These are phyloP conservation scores for Seriola aureovittata DNA, from an alignment of 2,113 vertebrate species.

Conservation along the genomic window DNA sequence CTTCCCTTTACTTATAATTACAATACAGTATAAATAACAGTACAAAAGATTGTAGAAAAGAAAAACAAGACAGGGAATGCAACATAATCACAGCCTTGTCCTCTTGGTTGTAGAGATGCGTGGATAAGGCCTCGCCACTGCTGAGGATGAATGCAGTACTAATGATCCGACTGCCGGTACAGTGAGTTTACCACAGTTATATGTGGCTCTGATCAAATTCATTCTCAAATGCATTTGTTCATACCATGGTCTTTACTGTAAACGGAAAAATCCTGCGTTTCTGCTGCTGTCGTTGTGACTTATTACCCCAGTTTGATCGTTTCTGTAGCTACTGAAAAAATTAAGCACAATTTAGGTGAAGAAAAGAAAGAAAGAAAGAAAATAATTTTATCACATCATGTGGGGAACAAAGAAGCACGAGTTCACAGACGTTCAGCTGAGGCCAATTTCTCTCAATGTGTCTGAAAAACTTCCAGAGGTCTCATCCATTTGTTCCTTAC, in stretches of 20 bases:
- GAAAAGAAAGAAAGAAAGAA: too few relatives aligned
- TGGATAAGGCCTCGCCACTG: constrained; percentile 53
- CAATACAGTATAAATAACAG: constrained; percentile 67
- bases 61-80: constrained; percentile 44
- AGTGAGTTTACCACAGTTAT: background rate
- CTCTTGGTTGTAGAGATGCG: constrained; percentile 14
- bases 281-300: background rate
- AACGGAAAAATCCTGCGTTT: background rate
- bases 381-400: background rate
- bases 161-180: background rate
- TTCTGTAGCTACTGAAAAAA: background rate
- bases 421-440: background rate
- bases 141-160: constrained; percentile 15
- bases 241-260: too few relatives aligned
- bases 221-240: background rate
- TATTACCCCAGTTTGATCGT: background rate
- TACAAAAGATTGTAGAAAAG: constrained; percentile 69
- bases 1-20: constrained; percentile 45
- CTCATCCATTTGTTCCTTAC: background rate
- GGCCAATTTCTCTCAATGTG: background rate
- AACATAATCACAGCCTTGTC: constrained; percentile 54
- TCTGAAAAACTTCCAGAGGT: background rate
- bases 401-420: background rate
- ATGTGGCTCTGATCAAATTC: background rate
- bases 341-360: constrained; percentile 9